phyloP scores from a whole-genome alignment of 1,140 invertebrate genomes.

The Anastrepha obliqua region DNA sequence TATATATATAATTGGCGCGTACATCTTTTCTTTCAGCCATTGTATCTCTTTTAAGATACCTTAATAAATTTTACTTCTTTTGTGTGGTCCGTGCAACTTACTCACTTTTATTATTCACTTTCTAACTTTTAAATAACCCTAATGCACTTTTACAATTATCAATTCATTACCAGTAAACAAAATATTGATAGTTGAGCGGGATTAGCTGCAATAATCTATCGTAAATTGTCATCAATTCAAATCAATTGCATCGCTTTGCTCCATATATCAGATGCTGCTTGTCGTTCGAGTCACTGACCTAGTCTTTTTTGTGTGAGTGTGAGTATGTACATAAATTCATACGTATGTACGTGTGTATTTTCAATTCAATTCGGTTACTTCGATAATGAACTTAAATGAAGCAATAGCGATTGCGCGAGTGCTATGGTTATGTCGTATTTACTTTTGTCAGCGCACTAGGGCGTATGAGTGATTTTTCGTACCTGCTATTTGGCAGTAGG shows the following conservation, averaged over 20 bases:
- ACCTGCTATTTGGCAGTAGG: not conserved
- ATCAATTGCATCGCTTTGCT: conserved; percentile 5
- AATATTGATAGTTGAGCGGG: not conserved
- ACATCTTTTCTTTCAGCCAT: too few relatives aligned
- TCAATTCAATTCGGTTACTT: not conserved
- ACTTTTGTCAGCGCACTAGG: not conserved
- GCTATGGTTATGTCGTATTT: not conserved
- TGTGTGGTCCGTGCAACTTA: too few relatives aligned
- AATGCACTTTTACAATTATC: not conserved
- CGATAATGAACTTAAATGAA: conserved; percentile 42
- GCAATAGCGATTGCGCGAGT: not conserved
- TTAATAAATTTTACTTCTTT: too few relatives aligned
- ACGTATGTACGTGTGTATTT: not conserved
- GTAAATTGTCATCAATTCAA: conserved; percentile 36
- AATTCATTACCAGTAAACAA: not conserved
- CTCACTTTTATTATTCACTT: too few relatives aligned
- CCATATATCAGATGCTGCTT: not conserved
- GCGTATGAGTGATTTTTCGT: conserved; percentile 23
- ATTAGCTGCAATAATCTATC: not conserved
- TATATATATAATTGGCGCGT: too few relatives aligned
- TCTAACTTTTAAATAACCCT: not conserved
- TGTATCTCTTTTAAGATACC: too few relatives aligned
- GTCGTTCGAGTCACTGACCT: conserved; percentile 2
- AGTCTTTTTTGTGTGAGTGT: not conserved
- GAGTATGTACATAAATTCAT: not conserved